Conservation (phyloP, 92 coral and sea anemone species). For the Phymanthus crucifer region DNA sequence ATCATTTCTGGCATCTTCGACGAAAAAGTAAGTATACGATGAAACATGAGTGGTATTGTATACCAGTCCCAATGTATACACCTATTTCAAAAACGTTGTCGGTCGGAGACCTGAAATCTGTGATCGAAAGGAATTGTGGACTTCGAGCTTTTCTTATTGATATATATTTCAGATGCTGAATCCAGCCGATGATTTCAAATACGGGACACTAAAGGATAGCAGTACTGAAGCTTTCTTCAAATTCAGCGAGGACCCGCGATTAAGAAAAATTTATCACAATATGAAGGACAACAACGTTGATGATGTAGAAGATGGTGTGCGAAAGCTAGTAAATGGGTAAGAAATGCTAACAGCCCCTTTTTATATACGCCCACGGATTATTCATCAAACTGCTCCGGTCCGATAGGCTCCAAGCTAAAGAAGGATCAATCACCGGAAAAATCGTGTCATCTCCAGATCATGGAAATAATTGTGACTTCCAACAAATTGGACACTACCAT, state of each 20-base stretch:
- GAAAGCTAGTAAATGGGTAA: constrained; percentile 72
- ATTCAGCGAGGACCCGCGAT: constrained; percentile 63
- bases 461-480: too few relatives aligned
- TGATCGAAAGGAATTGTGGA: too few relatives aligned
- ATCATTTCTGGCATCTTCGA: constrained; percentile 74
- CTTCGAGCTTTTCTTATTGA: background rate
- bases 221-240: constrained; percentile 83
- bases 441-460: too few relatives aligned
- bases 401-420: too few relatives aligned
- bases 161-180: constrained; percentile 54
- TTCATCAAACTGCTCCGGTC: too few relatives aligned
- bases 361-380: too few relatives aligned
- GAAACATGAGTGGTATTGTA: too few relatives aligned
- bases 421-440: too few relatives aligned
- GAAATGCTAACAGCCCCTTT: constrained; percentile 3
- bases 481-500: too few relatives aligned
- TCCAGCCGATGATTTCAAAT: constrained; percentile 76
- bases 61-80: too few relatives aligned
- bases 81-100: too few relatives aligned
- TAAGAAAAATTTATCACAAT: constrained; percentile 61
- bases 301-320: constrained; percentile 61
- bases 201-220: constrained; percentile 75
- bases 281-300: constrained; percentile 78
- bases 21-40: constrained; percentile 52
- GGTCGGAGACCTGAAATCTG: too few relatives aligned